Evolutionary conservation across 2,888 invertebrate species (phyloP), one percentile per base, ranked within the genome.

Genomic region (Lepetodrilus schrolli): DNA sequence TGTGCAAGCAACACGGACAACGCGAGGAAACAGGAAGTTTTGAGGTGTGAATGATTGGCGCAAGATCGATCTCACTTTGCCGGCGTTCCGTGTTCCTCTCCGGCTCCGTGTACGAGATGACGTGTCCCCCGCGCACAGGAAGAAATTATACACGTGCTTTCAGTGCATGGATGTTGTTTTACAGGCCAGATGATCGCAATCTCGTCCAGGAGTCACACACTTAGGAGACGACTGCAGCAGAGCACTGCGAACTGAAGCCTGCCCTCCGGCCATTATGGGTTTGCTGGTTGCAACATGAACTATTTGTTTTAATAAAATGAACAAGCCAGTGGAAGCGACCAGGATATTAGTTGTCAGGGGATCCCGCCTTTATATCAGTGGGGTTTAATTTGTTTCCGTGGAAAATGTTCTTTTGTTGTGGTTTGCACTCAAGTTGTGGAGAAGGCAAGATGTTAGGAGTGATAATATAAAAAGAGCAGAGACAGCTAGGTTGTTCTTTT

Each of bases 281-380:
- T 30, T 30, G 58, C 58, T 7, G n/a, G 58, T 58, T 43, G 58
- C 30, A 58, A 58, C 58, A 30, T 58, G 58, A 58, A 58, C 58
- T 58, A 58, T 58, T 58, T 58, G 58, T 58, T 58, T 58, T 58
- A 58, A 58, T 58, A 58, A 58, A 58, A 58, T 30, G 58, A 58
- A 58, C 58, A 58, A 17, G 58, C 26, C 58, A 17, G 30, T 26
- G 58, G 17, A 30, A 58, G 30, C 30, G 34, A 30, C 58, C 30
- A 30, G 26, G 10, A 58, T 58, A 58, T 58, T 58, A 58, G 58
- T 30, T 58, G 30, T 30, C 17, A 34, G 3, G 23, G 58, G n/a
- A 30, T 58, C 58, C 34, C 58, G 58, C 58, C 30, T 58, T 26
- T 58, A 58, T 26, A 58, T 58, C 30, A 58, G 26, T 34, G 34